Conservation (phyloP, 1,140 invertebrate genomes). For the Chironomus striatipennis region DNA sequence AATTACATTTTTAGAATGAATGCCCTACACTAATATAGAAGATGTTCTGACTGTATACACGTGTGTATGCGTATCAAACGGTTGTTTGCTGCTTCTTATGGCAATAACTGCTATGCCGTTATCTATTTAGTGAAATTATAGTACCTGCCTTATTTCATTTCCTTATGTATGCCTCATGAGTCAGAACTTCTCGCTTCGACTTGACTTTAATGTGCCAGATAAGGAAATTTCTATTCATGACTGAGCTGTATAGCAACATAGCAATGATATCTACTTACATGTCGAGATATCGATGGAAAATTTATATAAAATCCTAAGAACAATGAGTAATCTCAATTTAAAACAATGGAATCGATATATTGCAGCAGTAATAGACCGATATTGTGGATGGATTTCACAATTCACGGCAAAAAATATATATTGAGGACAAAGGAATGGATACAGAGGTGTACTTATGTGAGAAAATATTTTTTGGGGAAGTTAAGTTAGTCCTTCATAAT, state of each 20-base stretch:
- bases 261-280: not conserved
- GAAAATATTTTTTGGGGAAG: no score
- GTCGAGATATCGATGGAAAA: not conserved
- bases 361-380: no score
- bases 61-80: slow-evolving; percentile 23
- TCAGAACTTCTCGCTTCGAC: not conserved
- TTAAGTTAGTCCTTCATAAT: no score
- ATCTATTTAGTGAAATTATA: slow-evolving; percentile 22
- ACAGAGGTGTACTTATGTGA: no score
- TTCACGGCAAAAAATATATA: no score
- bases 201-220: not conserved
- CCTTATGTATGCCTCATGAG: slow-evolving; percentile 12
- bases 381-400: no score
- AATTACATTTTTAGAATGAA: no score
- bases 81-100: slow-evolving; percentile 3
- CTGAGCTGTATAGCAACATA: not conserved
- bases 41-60: not conserved
- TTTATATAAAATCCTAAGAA: not conserved
- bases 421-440: no score
- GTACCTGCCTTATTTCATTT: not conserved
- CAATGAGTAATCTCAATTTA: not conserved
- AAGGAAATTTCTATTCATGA: not conserved
- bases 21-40: not conserved
- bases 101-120: slow-evolving; percentile 13
- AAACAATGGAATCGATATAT: not conserved